Base-by-base conservation (phyloP, 1,140 invertebrate genomes). In the Diachasma alloeum region DNA sequence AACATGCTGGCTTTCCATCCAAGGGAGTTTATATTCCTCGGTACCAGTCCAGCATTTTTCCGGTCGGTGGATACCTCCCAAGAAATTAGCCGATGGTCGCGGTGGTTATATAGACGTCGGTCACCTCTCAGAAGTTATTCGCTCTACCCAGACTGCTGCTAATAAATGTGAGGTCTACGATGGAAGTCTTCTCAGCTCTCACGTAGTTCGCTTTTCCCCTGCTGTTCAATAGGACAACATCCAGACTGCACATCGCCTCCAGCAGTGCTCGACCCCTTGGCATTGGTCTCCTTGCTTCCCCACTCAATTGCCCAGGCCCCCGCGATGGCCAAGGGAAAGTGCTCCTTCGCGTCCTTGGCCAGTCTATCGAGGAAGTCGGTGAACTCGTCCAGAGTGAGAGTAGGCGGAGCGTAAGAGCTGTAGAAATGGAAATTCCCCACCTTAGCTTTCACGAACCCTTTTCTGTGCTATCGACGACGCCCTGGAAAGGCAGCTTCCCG, bases 161-260 rank as follows among this genome's bases (percentile, higher is more conserved):
- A 10, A 31, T 59, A 19, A 73, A 77, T 26, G 76, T 77, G 19
- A 77, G 59, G 19, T 77, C 76, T n/a, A 77, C 53, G 6, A 77
- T 77, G n/a, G 70, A 77, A 31, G 15, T 72, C 17, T 75, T 63
- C 26, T 63, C 74, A 19, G 15, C 9, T 0, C 36, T 44, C 26
- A 76, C 3, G 68, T 71, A 13, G 69, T 22, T 63, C 74, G 5
- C 37, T 24, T 17, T 75, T 75, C n/a, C n/a, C n/a, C n/a, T n/a
- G n/a, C n/a, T n/a, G n/a, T n/a, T n/a, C n/a, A n/a, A n/a, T n/a
- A n/a, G 5, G 69, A 66, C 0, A 75, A 26, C 24, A 69, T 44
- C 15, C 68, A n/a, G 31, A 69, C 74, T 31, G 1, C 63, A 10
- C 0, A 75, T 0, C 8, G 31, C 74, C 24, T 75, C 66, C 63